Evolutionary conservation across 1,140 invertebrate species (phyloP).

Genomic region (Sweltsa coloradensis): DNA sequence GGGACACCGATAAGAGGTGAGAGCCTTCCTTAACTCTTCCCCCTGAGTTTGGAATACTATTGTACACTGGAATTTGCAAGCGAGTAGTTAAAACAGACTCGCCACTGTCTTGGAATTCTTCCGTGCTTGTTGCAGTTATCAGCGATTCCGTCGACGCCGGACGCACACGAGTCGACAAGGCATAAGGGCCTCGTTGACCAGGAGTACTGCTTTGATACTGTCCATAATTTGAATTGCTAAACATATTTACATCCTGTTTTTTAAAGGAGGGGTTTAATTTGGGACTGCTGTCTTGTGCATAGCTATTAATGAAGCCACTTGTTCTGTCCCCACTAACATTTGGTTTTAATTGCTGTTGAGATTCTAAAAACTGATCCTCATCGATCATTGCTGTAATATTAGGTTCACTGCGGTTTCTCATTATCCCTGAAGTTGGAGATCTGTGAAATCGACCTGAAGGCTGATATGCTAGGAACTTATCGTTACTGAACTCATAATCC

Average conservation of each 20-base stretch:
- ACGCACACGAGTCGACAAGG: slow-evolving; percentile 1
- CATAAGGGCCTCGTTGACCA: not conserved
- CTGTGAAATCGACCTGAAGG: no score
- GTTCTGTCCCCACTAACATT: no score
- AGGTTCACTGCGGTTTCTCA: slow-evolving; percentile 7
- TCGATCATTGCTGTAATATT: slow-evolving; percentile 6
- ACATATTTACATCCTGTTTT: no score
- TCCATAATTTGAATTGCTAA: no score
- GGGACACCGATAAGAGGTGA: not conserved
- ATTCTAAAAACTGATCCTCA: slow-evolving; percentile 1
- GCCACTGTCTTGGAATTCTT: slow-evolving; percentile 26
- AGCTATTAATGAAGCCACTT: no score
- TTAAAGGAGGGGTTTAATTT: no score
- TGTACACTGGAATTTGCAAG: slow-evolving; percentile 27
- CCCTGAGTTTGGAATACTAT: not conserved
- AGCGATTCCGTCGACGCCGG: slow-evolving; percentile 12
- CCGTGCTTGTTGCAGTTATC: slow-evolving; percentile 15
- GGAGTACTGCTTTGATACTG: not conserved
- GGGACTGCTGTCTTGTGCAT: no score
- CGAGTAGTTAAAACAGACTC: slow-evolving; percentile 31
- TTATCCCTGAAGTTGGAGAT: not conserved
- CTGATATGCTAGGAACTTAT: no score
- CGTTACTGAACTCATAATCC: no score
- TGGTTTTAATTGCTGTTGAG: not conserved
- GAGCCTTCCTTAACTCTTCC: not conserved